Evolutionary conservation across 2,113 vertebrate species (phyloP).

Genomic region (Petaurus breviceps): DNA sequence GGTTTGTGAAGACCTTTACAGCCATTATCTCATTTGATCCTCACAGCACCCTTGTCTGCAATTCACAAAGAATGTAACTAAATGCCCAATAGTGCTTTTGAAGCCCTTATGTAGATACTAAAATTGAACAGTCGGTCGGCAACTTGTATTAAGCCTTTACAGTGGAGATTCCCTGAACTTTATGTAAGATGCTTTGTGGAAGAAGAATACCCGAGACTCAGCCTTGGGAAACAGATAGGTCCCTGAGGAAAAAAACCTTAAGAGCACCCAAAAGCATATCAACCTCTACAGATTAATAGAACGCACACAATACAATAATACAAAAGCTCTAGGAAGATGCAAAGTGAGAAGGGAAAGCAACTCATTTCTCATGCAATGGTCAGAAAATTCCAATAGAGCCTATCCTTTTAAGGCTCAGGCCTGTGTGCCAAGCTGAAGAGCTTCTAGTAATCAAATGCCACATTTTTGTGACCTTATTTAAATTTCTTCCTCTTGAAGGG

Average conservation of each 20-base stretch:
- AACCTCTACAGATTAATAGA: slow-evolving; percentile 1
- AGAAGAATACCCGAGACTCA: background rate
- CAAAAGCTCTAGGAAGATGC: background rate
- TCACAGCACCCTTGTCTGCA: background rate
- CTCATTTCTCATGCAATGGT: slow-evolving; percentile 23
- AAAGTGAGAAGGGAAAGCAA: background rate
- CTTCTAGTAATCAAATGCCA: background rate
- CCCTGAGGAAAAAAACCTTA: background rate
- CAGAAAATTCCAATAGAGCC: slow-evolving; percentile 3
- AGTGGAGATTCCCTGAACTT: background rate
- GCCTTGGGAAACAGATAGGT: background rate
- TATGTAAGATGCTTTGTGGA: background rate
- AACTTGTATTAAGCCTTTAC: background rate
- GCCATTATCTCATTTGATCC: background rate
- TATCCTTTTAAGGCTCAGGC: background rate
- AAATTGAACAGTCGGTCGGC: background rate
- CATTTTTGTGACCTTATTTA: background rate
- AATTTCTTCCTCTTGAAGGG: background rate
- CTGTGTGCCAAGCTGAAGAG: background rate
- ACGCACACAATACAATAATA: background rate
- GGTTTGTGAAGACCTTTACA: background rate
- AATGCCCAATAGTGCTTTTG: background rate
- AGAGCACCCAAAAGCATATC: background rate
- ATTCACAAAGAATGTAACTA: background rate
- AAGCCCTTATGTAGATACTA: background rate